Evolutionary conservation across 1,140 invertebrate genomes (phyloP), one percentile per base, ranked within the genome.

Genomic region (Pentalonia nigronervosa): DNA sequence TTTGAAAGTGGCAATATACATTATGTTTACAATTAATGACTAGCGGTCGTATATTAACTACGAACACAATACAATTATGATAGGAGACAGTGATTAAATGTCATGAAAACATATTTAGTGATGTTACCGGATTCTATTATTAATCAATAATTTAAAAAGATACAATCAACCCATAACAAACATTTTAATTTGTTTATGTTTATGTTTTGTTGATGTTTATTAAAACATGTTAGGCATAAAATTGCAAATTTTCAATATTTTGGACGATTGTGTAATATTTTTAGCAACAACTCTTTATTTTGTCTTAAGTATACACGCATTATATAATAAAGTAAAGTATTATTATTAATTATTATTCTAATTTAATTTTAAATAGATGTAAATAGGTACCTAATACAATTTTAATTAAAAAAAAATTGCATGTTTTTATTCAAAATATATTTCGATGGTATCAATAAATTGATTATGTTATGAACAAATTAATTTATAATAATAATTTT

Each of bases 21-120:
- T 89, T 36, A 53, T 48, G 86, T 56, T 89, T 89, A 56, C 21
- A 53, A 89, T 89, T 89, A 53, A 90, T 36, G 50, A 86, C 36
- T 14, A 0, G 7, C 41, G 34, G 25, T 41, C 41, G n/a, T 25
- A 23, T 90, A 56, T 56, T 30, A 87, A 50, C n/a, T 36, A 23
- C 30, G 36, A 14, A 41, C 36, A 84, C 50, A 90, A 90, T 36
- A 56, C 50, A 53, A 41, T 34, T 56, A 34, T 90, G 48, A 90
- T 50, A 41, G 88, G 21, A 84, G 83, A 90, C 50, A 36, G 50
- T 90, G 88, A 90, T 90, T 90, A 90, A 90, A 56, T 34, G 34
- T 50, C n/a, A 89, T 50, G 34, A n/a, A 86, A 88, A 53, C 47
- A 90, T 56, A 56, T 56, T 36, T 90, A 36, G n/a, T 14, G 25